A percentile compares a stretch with the other conserved stretches of the same genome.
phyloP scores from a whole-genome alignment of 2,113 vertebrate genomes.

The Nothocercus julius region DNA sequence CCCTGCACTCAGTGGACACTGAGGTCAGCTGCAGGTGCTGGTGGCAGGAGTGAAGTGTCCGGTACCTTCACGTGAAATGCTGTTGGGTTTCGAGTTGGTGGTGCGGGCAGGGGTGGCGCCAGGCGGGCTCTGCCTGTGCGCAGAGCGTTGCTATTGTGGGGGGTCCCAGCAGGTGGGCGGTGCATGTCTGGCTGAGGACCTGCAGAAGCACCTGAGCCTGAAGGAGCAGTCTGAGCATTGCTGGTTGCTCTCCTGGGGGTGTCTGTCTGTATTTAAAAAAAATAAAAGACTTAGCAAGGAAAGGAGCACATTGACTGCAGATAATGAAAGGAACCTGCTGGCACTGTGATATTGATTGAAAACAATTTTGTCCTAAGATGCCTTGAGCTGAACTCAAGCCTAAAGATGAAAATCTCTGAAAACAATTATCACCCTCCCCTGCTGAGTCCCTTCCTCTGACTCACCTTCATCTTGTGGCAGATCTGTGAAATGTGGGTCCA shows the following conservation, averaged over 20 bases:
- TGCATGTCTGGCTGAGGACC: not conserved
- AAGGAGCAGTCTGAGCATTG: not conserved
- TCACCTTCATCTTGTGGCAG: not conserved
- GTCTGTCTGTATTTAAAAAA: not conserved
- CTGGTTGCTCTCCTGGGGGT: not conserved
- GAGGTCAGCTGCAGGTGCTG: not conserved
- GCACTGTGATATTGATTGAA: not conserved
- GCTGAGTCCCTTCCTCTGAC: not conserved
- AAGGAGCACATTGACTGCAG: not conserved
- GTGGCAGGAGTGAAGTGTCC: fast-evolving
- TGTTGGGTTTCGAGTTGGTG: not conserved
- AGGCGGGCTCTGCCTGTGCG: not conserved
- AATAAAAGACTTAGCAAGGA: not conserved
- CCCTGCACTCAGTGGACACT: not conserved
- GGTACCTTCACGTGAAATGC: not conserved
- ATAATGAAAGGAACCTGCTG: not conserved
- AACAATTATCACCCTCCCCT: not conserved
- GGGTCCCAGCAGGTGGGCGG: not conserved
- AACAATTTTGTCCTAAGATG: not conserved
- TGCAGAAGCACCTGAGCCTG: not conserved
- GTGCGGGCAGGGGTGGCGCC: not conserved
- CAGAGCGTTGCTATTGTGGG: not conserved
- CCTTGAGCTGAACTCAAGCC: not conserved
- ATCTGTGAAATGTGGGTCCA: not conserved
- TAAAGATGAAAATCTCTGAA: not conserved